A percentile compares a stretch with the other conserved stretches of the same genome.
phyloP scores from a whole-genome alignment of 1,140 invertebrate species.

The Diplogasteroides magnus region DNA sequence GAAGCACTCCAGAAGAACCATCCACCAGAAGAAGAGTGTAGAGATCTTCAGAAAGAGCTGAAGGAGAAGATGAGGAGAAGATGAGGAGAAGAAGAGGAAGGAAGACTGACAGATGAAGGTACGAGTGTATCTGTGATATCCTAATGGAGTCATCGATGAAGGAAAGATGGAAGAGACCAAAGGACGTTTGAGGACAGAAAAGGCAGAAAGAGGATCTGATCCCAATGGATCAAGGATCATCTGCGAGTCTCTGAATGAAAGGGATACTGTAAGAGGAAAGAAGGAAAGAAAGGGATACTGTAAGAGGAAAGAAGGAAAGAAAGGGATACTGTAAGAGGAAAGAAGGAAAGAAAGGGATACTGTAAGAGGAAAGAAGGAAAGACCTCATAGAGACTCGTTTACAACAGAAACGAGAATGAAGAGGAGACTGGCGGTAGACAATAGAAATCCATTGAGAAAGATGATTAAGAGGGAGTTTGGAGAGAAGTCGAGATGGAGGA shows the following conservation, averaged over 20 bases:
- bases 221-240: neutral
- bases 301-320: conserved; percentile 28
- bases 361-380: conserved; percentile 15
- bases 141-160: conserved; percentile 20
- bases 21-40: conserved; percentile 47
- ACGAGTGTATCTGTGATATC: conserved; percentile 42
- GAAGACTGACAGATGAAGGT: conserved; percentile 45
- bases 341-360: conserved; percentile 8
- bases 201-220: neutral
- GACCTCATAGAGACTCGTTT: conserved; percentile 31
- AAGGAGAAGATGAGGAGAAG: conserved; percentile 11
- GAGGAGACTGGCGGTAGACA: conserved; percentile 31
- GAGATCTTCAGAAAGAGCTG: conserved; percentile 44
- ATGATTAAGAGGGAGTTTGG: conserved; percentile 35
- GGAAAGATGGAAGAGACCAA: neutral
- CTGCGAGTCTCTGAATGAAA: too few relatives aligned
- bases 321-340: neutral
- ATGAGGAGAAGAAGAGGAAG: conserved; percentile 20
- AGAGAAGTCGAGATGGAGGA: conserved; percentile 2
- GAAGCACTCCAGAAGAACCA: conserved; percentile 32
- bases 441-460: conserved; percentile 39
- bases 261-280: too few relatives aligned
- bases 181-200: neutral
- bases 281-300: conserved; percentile 13
- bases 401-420: conserved; percentile 41